Conservation (phyloP, 2,888 invertebrate species). For the Caenorhabditis angaria region DNA sequence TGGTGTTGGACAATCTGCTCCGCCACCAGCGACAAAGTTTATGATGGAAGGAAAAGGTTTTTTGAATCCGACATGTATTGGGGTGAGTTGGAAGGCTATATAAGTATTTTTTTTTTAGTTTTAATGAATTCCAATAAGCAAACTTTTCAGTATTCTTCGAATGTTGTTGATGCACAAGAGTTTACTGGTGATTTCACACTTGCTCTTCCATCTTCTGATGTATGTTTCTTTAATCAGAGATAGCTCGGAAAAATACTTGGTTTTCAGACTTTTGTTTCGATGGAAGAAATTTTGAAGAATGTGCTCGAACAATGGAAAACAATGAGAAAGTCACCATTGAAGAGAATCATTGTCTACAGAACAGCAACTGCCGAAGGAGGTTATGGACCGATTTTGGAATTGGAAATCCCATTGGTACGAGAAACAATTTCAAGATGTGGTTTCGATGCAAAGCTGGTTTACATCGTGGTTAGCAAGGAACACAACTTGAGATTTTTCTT, state of each 20-base stretch:
- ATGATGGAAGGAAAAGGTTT: not conserved
- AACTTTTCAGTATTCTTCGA: conserved; percentile 46
- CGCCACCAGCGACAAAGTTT: not conserved
- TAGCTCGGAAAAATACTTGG: not conserved
- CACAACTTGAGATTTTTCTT: conserved; percentile 57
- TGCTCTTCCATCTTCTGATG: conserved; percentile 15
- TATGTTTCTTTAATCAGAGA: not conserved
- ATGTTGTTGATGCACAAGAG: conserved; percentile 40
- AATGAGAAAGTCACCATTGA: conserved; percentile 26
- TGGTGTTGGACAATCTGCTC: conserved; percentile 19
- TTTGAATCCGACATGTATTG: conserved; percentile 38
- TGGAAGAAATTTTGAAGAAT: conserved; percentile 24
- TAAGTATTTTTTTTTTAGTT: not conserved
- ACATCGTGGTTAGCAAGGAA: conserved; percentile 60
- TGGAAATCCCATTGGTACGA: conserved; percentile 59
- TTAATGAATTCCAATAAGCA: not conserved
- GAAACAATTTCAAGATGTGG: conserved; percentile 27
- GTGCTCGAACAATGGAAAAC: conserved; percentile 7
- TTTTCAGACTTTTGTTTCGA: conserved; percentile 15
- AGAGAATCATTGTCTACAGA: conserved; percentile 55
- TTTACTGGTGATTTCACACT: conserved; percentile 54
- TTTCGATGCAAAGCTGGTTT: conserved; percentile 40
- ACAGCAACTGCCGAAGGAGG: conserved; percentile 57
- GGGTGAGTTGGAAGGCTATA: conserved; percentile 22
- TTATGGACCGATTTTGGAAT: conserved; percentile 44